Evolutionary conservation across 2,113 vertebrate genomes (phyloP), one percentile per base, ranked within the genome.

Genomic region (Centropus unirufus): DNA sequence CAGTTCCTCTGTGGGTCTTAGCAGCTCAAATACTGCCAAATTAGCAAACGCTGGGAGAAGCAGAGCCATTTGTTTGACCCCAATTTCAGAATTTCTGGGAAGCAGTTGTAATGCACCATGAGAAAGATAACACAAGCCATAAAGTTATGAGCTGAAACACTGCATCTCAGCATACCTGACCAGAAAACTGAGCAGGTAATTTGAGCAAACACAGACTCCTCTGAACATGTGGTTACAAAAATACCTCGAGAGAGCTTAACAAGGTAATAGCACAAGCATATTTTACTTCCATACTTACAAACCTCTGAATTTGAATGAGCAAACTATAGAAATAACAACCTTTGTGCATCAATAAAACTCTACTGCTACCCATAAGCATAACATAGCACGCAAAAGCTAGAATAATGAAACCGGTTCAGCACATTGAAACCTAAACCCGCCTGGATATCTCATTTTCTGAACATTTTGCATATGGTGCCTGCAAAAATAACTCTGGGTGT

Each of bases 81-180:
- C 59, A 88, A 3, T 70, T 88, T 64, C 83, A 86, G 55, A 91
- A 73, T 69, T 95, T 79, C 70, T 88, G 42, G 47, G 75, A 94
- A 61, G 51, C 26, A 82, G 69, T 20, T 85, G 40, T 73, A 87
- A 82, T 2, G 3, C 12, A n/a, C 70, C 62, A 32, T 17, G n/a
- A 93, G 54, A 76, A 84, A 82, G 64, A 47, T 20, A 87, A 78
- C 29, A 69, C 22, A 40, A 82, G 52, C 26, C 19, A 63, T 19
- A 55, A 77, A 94, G 62, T 87, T 85, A 57, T 11, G 11, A 87
- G 87, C 26, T 55, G 59, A 67, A 78, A 87, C 22, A 36, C 44
- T 27, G 61, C 52, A 64, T 75, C 84, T 89, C 77, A n/a, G 42
- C 61, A 32, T 24, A 90, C 44, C 51, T 66, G 39, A 55, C 16